Base-by-base conservation (phyloP, 2,113 vertebrate species). In the Cryptoleucopteryx plumbea region DNA sequence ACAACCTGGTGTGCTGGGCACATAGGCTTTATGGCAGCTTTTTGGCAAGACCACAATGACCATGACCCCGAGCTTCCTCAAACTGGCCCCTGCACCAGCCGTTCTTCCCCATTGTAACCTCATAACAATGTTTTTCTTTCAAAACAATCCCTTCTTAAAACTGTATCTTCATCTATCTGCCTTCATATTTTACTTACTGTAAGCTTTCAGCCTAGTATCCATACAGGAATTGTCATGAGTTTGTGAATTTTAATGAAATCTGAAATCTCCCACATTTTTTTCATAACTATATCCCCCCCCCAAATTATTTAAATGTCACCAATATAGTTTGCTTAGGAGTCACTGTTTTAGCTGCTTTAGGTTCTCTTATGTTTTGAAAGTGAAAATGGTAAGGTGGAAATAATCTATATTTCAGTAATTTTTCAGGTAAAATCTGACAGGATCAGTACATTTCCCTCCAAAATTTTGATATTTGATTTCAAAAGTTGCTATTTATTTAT, bases 61-160 rank as follows among this genome's bases (percentile, higher is more conserved):
- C 14, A 20, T 17, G 26, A 81, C 45, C 42, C 43, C 0, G 0
- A 42, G 3, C 8, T 82, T 82, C 22, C 23, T 82, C n/a, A 90
- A 50, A 75, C 0, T 36, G 9, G 11, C 6, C 38, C 15, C 48
- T 3, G 0, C 10, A 75, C 19, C 43, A 71, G 43, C 6, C 0
- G 0, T 74, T 92, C 26, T 75, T 82, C 53, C 40, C 17, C 4
- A 25, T 19, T 62, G 58, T 36, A 67, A 58, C 22, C 7, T 31
- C 10, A 36, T 13, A 62, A 62, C 2, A 56, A 36, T 16, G 13
- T 4, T 58, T 86, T 87, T 66, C 25, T 79, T 75, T 48, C 13
- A 88, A 79, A 90, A 52, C 8, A 32, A 13, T 56, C 15, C 8
- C 79, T 73, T 88, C 34, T 53, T 23, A 82, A 74, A 83, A 56